phyloP scores from a whole-genome alignment of 2,113 vertebrate species.

The Poecilia latipinna region DNA sequence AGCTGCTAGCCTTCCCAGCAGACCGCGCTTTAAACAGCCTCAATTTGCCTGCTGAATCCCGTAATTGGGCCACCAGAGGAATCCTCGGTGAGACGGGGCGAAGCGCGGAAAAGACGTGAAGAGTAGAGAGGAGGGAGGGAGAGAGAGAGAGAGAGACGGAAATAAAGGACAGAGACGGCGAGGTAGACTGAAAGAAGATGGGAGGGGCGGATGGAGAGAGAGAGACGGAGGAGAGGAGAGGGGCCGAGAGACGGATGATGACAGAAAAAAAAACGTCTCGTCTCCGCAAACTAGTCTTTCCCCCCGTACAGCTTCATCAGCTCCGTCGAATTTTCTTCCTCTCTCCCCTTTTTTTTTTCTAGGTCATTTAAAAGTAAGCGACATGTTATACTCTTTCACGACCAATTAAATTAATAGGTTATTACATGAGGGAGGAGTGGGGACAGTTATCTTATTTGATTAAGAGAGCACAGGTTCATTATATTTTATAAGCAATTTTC shows the following conservation, averaged over 20 bases:
- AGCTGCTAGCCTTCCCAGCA: constrained; percentile 84
- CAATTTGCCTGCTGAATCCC: constrained; percentile 83
- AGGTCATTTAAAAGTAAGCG: constrained; percentile 99
- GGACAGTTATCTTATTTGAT: constrained; percentile 95
- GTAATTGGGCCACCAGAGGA: constrained; percentile 85
- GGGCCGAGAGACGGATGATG: constrained; percentile 26
- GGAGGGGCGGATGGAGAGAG: not conserved
- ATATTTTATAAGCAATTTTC: constrained; percentile 99
- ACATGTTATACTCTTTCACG: constrained; percentile 97
- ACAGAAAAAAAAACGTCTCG: constrained; percentile 68
- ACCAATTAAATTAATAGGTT: constrained; percentile 99
- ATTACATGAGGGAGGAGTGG: constrained; percentile 76
- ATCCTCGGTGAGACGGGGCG: constrained; percentile 72
- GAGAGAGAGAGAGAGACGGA: constrained; percentile 54
- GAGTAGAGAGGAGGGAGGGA: constrained; percentile 48
- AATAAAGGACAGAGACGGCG: constrained; percentile 6
- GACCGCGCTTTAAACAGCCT: constrained; percentile 82
- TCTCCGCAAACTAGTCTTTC: constrained; percentile 74
- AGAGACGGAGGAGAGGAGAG: constrained; percentile 17
- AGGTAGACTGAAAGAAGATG: constrained; percentile 12
- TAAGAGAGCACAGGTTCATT: constrained; percentile 97
- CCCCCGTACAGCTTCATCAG: constrained; percentile 89
- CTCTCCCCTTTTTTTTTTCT: constrained; percentile 84
- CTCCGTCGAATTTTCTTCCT: constrained; percentile 94
- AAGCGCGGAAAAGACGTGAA: constrained; percentile 55